phyloP scores from a whole-genome alignment of 1,140 invertebrate species.

The Oedothorax gibbosus region DNA sequence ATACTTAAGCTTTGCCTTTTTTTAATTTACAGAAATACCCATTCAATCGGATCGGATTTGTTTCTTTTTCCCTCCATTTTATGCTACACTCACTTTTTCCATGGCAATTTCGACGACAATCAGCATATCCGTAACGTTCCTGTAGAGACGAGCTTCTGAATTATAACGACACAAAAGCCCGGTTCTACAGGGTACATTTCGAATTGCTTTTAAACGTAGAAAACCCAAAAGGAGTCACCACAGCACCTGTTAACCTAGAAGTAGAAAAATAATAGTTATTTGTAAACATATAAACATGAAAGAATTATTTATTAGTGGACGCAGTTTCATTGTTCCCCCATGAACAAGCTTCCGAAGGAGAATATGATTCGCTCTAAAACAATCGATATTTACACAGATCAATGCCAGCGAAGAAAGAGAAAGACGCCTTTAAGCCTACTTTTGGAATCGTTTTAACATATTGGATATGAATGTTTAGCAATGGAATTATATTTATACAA shows the following conservation, averaged over 20 bases:
- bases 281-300: not conserved
- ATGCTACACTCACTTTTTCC: too few species aligned
- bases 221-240: not conserved
- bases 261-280: not conserved
- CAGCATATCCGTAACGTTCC: conserved; percentile 49
- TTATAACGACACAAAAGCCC: conserved; percentile 41
- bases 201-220: conserved; percentile 8
- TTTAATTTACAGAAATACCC: not conserved
- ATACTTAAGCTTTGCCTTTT: not conserved
- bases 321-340: not conserved
- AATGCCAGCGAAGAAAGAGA: too few species aligned
- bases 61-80: too few species aligned
- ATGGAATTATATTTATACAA: too few species aligned
- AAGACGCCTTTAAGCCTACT: too few species aligned
- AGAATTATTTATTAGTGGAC: not conserved
- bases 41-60: not conserved
- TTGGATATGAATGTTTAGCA: too few species aligned
- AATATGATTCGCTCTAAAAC: not conserved
- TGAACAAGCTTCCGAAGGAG: not conserved
- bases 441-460: too few species aligned
- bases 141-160: conserved; percentile 60
- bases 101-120: not conserved
- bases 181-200: conserved; percentile 49
- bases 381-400: not conserved
- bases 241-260: not conserved